These are phyloP conservation scores for Aix galericulata DNA, from an alignment of 2,113 vertebrate genomes.

Conservation along the genomic window DNA sequence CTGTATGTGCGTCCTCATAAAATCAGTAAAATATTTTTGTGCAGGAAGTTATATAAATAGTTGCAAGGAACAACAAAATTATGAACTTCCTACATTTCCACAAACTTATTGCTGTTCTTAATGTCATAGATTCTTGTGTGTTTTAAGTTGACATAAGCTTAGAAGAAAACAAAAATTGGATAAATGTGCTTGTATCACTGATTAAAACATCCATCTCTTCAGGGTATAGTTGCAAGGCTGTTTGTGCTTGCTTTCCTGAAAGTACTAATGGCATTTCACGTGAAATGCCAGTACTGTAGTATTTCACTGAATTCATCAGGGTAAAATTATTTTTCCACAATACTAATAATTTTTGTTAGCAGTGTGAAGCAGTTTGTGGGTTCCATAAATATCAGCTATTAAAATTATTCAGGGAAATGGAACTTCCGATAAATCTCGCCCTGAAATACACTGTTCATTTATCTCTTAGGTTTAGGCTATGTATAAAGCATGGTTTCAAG, in stretches of 20 bases:
- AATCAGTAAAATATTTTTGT: background rate
- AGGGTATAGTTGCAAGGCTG: background rate
- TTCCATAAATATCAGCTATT: background rate
- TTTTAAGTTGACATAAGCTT: background rate
- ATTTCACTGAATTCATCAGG: background rate
- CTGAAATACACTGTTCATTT: background rate
- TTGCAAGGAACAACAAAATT: background rate
- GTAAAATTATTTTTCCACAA: background rate
- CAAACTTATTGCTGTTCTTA: background rate
- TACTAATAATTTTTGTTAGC: background rate
- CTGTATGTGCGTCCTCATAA: rapidly evolving
- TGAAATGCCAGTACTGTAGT: background rate
- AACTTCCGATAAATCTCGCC: background rate
- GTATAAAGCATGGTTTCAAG: background rate
- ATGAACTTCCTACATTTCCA: background rate
- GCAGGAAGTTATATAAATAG: background rate
- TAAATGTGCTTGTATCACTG: background rate
- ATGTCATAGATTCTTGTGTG: background rate
- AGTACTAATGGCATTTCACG: background rate
- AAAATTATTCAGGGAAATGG: background rate
- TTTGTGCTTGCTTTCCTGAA: background rate
- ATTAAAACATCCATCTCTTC: background rate
- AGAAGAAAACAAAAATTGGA: background rate
- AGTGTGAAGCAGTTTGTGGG: background rate
- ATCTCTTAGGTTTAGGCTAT: background rate